Evolutionary conservation across 2,888 invertebrate species (phyloP).

Genomic region (Drosophila prostipennis): DNA sequence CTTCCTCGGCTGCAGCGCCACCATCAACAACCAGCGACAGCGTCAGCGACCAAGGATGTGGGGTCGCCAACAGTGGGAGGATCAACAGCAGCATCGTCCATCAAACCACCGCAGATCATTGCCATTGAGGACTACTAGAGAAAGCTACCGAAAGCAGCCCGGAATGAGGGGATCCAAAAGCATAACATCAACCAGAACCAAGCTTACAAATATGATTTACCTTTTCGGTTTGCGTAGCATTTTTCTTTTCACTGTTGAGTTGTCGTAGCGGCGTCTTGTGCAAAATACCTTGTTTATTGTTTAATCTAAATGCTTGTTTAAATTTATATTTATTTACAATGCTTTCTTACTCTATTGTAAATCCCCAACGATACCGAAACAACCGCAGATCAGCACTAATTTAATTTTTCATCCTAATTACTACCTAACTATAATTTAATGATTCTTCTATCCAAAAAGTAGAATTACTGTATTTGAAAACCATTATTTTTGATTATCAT

Average conservation of each 20-base stretch:
- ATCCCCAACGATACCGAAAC: constrained; percentile 27
- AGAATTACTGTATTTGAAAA: constrained; percentile 59
- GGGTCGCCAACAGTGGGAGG: constrained; percentile 52
- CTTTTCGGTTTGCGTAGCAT: constrained; percentile 50
- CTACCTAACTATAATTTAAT: constrained; percentile 29
- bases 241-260: constrained; percentile 60
- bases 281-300: constrained; percentile 72
- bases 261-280: constrained; percentile 83
- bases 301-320: constrained; percentile 58
- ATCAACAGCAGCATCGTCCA: constrained; percentile 50
- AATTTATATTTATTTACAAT: constrained; percentile 61
- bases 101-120: constrained; percentile 83
- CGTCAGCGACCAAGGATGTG: constrained; percentile 57
- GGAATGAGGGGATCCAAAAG: constrained; percentile 17
- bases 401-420: constrained; percentile 29
- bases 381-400: constrained; percentile 42
- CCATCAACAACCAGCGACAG: constrained; percentile 66
- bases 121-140: constrained; percentile 81
- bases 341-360: constrained; percentile 30
- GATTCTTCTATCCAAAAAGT: constrained; percentile 64
- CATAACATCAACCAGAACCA: constrained; percentile 23
- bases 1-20: constrained; percentile 43
- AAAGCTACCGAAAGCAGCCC: constrained; percentile 50
- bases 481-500: constrained; percentile 60
- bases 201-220: constrained; percentile 39